Conservation (phyloP, 2,888 invertebrate species). For the Lepidocyrtoides sp. region DNA sequence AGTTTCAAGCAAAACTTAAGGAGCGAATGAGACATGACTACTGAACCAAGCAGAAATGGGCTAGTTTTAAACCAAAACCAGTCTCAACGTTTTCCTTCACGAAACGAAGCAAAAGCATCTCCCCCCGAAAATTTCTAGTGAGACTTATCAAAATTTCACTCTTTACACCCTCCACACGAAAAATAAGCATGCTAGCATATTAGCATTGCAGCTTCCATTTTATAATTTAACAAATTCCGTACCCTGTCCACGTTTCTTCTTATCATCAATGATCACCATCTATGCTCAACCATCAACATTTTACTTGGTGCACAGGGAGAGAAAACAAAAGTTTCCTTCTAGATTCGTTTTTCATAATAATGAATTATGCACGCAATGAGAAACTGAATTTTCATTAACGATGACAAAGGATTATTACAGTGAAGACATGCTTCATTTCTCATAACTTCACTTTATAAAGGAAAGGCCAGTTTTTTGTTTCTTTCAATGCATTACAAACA, state of each 20-base stretch:
- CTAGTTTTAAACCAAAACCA: constrained; percentile 67
- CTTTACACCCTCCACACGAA: constrained; percentile 10
- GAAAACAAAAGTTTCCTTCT: background rate
- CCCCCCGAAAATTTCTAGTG: constrained; percentile 7
- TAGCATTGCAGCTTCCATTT: background rate
- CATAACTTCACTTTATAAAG: background rate
- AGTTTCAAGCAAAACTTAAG: background rate
- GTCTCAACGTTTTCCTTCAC: constrained; percentile 33
- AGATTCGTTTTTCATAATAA: background rate
- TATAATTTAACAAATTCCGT: constrained; percentile 33
- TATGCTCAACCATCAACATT: background rate
- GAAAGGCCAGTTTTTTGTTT: no score
- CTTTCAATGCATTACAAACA: no score
- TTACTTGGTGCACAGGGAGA: background rate
- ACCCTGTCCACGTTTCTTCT: constrained; percentile 51
- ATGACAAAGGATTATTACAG: background rate
- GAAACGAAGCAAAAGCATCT: constrained; percentile 6
- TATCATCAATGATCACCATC: background rate
- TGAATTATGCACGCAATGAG: constrained; percentile 43
- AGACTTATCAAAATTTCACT: background rate
- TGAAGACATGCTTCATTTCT: constrained; percentile 7
- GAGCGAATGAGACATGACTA: background rate
- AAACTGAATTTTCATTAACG: constrained; percentile 36
- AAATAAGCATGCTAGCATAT: background rate
- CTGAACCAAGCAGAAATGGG: constrained; percentile 65